Evolutionary conservation across 2,888 invertebrate genomes (phyloP).

Genomic region (Ichneumoninae sp.): DNA sequence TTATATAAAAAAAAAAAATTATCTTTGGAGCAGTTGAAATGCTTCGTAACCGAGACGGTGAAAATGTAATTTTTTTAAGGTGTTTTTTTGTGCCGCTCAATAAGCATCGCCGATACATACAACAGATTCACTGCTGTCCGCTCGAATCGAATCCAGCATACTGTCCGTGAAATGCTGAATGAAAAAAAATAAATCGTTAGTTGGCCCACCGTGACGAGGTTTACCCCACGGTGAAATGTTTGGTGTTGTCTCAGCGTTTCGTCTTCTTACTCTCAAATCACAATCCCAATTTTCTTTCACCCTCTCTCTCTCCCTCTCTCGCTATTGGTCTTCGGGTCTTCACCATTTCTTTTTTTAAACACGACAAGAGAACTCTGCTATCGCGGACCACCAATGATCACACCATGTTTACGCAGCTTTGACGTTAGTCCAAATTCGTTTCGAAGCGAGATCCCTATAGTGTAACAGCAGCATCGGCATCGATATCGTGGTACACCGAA

Average conservation of each 20-base stretch:
- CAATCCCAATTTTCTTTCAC: constrained; percentile 23
- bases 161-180: constrained; percentile 31
- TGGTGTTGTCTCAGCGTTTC: constrained; percentile 15
- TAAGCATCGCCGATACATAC: background rate
- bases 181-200: constrained; percentile 44
- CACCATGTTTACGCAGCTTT: constrained; percentile 64
- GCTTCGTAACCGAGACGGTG: background rate
- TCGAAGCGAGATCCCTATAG: constrained; percentile 13
- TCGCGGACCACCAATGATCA: constrained; percentile 66
- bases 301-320: background rate
- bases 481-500: background rate
- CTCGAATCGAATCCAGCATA: constrained; percentile 23
- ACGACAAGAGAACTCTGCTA: constrained; percentile 64
- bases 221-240: constrained; percentile 44
- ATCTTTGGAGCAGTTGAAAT: background rate
- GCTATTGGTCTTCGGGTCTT: background rate
- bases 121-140: background rate
- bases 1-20: background rate
- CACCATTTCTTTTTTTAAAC: constrained; percentile 71
- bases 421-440: constrained; percentile 59
- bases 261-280: constrained; percentile 8
- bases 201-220: constrained; percentile 30
- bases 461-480: constrained; percentile 5
- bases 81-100: background rate
- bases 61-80: background rate